phyloP scores from a whole-genome alignment of 2,797 vertebrate genomes.

The Coracias cyanogaster region DNA sequence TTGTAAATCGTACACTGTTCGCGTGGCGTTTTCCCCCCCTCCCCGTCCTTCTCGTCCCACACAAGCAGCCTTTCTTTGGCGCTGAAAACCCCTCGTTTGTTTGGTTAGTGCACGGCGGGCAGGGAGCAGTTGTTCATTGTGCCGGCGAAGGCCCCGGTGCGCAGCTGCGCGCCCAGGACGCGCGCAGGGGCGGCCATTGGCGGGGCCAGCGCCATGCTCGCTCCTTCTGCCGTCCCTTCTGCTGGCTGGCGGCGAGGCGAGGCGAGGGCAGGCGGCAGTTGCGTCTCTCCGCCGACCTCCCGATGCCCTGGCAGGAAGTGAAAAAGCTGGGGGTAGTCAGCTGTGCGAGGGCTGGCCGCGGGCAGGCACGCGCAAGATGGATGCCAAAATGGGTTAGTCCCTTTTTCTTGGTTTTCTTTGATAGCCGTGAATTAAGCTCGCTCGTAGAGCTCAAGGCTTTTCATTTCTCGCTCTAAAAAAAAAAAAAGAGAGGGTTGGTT shows the following conservation, averaged over 20 bases:
- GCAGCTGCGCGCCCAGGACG: not conserved
- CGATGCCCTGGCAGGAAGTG: slow-evolving; percentile 75
- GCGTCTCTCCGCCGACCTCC: slow-evolving; percentile 40
- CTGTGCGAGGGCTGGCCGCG: slow-evolving; percentile 60
- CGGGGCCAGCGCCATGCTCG: not conserved
- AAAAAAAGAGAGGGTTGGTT: not conserved
- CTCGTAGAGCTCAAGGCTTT: not conserved
- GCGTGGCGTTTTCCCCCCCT: not conserved
- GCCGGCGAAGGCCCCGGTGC: not conserved
- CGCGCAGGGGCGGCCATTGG: not conserved
- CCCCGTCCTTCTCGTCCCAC: not conserved
- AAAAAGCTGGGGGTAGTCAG: slow-evolving; percentile 28
- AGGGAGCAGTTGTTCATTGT: not conserved
- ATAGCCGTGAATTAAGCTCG: fast-evolving
- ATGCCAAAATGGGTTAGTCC: slow-evolving; percentile 90
- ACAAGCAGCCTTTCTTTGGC: not conserved
- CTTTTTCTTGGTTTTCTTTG: not conserved
- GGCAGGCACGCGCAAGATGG: slow-evolving; percentile 86
- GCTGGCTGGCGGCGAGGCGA: not conserved
- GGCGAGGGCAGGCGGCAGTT: not conserved
- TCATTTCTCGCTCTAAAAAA: not conserved
- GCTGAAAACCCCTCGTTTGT: not conserved
- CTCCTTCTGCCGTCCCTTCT: no score
- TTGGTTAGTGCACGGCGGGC: not conserved
- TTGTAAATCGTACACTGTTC: not conserved